A percentile compares a stretch with the other conserved stretches of the same genome.
phyloP scores from a whole-genome alignment of 2,888 invertebrate species.

The Polymixis lichenea region DNA sequence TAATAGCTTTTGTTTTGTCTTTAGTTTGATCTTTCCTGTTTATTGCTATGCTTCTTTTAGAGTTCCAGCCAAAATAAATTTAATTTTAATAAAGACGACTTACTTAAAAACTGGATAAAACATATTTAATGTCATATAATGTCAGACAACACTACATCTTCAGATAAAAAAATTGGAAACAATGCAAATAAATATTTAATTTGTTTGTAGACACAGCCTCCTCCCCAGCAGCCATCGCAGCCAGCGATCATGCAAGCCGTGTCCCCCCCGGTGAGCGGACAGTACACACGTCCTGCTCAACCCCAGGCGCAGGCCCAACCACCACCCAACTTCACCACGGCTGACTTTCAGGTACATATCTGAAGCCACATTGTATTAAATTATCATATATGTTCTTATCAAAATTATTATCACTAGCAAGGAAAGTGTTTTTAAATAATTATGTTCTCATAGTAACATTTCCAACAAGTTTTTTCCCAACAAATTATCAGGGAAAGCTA shows the following conservation, averaged over 20 bases:
- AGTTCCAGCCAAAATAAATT: background rate
- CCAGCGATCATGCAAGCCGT: conserved; percentile 96
- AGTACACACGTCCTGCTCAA: conserved; percentile 92
- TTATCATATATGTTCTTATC: background rate
- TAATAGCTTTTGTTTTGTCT: conserved; percentile 21
- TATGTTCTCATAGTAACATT: background rate
- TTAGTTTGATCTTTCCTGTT: conserved; percentile 4
- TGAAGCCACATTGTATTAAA: background rate
- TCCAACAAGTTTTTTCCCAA: background rate
- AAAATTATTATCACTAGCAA: background rate
- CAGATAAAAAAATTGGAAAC: background rate
- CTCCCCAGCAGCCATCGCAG: conserved; percentile 89
- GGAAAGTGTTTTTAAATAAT: background rate
- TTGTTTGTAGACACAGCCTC: conserved; percentile 58
- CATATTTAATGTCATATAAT: background rate
- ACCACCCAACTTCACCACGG: conserved; percentile 91
- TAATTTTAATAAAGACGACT: background rate
- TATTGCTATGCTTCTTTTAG: background rate
- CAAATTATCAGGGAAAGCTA: background rate
- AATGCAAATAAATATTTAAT: background rate
- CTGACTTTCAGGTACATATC: conserved; percentile 93
- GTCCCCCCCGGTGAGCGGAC: conserved; percentile 89
- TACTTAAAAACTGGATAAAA: background rate
- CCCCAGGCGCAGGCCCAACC: conserved; percentile 89
- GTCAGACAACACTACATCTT: background rate